Base-by-base conservation (phyloP, 2,888 invertebrate species). In the Leptopterna dolabrata region DNA sequence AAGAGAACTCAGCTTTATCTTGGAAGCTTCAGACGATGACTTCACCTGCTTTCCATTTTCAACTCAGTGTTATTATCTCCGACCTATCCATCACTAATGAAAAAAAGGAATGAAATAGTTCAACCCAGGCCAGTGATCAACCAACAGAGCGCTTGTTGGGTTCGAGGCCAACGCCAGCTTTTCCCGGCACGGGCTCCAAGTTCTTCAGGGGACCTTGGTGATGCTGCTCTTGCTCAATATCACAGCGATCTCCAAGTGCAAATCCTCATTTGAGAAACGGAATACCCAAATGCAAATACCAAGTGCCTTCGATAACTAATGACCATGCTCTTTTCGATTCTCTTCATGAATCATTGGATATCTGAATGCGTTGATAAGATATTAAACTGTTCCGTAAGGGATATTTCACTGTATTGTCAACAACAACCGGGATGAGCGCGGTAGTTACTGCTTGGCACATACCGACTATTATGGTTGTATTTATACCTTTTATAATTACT, bases 11-110 rank as follows among this genome's bases (percentile, higher is more conserved):
- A 24, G 45, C 45, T 78, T 78, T 78, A 78, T 78, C 78, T 78
- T 43, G 41, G 78, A 78, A 78, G 78, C 78, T 27, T 47, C 43
- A 78, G 45, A 45, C 43, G 45, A 45, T 78, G 78, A 78, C 78
- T 47, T 78, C 78, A 47, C 78, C 78, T 78, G 45, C 45, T 78
- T 78, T 78, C 78, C 78, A 78, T 78, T 78, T 78, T 47, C 45
- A 43, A 45, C 13, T 24, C 45, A 45, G 78, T 27, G 45, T 45
- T 27, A 78, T 78, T 78, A 78, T 78, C 78, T 78, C 24, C 27
- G 78, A 43, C 78, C 45, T 78, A 78, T 78, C 78, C 41, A 43
- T 78, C 41, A 78, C 78, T 24, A 78, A 78, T 43, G 27, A 45
- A 78, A 63, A 63, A 63, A 63, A 63, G 24, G 24, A 24, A 63